Percentiles rank a stretch among this genome's conserved stretches.
Conservation (phyloP, 2,113 vertebrate genomes). For the Erinaceus europaeus region DNA sequence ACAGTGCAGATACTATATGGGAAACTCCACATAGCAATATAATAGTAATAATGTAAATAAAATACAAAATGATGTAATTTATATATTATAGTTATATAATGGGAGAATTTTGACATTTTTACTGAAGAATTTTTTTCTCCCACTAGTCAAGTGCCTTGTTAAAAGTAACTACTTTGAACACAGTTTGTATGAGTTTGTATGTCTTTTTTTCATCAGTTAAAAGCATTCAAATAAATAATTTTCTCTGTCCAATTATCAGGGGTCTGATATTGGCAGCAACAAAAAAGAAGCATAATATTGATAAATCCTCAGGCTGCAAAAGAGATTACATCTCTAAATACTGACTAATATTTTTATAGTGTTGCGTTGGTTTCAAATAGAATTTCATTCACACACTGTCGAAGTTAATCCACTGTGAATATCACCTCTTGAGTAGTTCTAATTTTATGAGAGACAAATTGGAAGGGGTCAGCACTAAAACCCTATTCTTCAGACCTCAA, state of each 20-base stretch:
- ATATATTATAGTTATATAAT: too few species aligned
- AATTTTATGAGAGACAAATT: neutral
- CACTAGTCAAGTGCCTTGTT: neutral
- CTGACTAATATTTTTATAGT: neutral
- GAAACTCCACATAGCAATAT: too few species aligned
- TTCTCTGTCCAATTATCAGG: neutral
- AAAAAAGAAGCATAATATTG: neutral
- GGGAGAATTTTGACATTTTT: neutral
- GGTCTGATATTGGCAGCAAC: neutral
- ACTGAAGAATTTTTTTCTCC: neutral
- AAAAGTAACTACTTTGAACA: neutral
- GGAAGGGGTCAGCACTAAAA: neutral
- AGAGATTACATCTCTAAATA: constrained; percentile 22
- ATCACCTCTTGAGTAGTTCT: neutral
- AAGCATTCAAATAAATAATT: neutral
- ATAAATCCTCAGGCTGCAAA: constrained; percentile 26
- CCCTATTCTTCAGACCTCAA: constrained; percentile 3
- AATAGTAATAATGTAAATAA: too few species aligned
- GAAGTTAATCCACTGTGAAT: constrained; percentile 7
- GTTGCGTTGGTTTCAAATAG: neutral
- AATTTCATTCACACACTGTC: neutral
- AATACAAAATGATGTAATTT: too few species aligned
- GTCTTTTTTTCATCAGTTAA: neutral
- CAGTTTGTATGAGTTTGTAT: neutral
- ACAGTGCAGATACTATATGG: too few species aligned